A percentile compares a stretch with the other conserved stretches of the same genome.
These are phyloP conservation scores for Equus quagga DNA, from an alignment of 2,113 vertebrate genomes.

Conservation along the genomic window DNA sequence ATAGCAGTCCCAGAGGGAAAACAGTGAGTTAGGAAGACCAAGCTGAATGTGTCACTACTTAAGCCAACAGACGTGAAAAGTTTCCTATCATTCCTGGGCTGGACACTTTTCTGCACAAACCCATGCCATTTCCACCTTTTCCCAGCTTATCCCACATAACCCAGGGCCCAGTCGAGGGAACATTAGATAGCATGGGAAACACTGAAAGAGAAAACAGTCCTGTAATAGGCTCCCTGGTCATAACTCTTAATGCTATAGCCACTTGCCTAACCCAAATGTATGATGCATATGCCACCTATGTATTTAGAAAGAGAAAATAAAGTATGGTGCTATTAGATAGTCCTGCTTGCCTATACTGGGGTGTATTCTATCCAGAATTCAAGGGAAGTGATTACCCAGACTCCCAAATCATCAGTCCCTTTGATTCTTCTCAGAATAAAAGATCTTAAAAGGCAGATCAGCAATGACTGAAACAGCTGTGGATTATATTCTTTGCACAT, in stretches of 20 bases:
- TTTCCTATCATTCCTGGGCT: neutral
- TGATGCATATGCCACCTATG: neutral
- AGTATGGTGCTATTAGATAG: neutral
- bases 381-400: neutral
- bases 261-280: neutral
- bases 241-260: neutral
- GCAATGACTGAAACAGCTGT: neutral
- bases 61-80: neutral
- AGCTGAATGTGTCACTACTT: neutral
- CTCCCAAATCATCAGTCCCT: neutral
- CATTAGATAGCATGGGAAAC: neutral
- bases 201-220: neutral
- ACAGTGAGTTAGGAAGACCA: neutral
- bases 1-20: neutral
- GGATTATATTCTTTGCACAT: neutral
- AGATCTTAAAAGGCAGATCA: neutral
- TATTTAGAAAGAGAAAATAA: neutral
- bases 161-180: neutral
- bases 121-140: neutral
- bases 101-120: neutral
- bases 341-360: neutral
- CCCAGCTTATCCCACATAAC: neutral
- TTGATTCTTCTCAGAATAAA: neutral
- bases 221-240: neutral
- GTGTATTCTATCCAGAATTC: neutral